These are phyloP conservation scores for Lophius americanus DNA, from an alignment of 2,797 vertebrate species.

Conservation along the genomic window DNA sequence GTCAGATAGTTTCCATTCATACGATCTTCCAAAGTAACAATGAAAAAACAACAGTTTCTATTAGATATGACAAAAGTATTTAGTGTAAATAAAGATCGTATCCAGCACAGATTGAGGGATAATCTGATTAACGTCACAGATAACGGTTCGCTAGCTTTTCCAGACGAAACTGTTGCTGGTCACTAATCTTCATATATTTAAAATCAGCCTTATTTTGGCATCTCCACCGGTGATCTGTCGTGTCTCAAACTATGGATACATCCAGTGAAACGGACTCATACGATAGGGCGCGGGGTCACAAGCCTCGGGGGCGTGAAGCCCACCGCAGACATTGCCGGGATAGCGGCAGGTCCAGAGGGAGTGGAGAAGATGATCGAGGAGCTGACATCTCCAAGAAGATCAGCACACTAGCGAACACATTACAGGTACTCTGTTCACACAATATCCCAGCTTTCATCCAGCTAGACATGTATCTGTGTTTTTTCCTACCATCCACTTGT, in stretches of 20 bases:
- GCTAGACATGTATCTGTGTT: background rate
- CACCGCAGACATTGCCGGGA: conserved; percentile 57
- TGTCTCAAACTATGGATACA: conserved; percentile 83
- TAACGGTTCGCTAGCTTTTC: conserved; percentile 24
- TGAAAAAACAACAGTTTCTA: background rate
- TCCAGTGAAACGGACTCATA: conserved; percentile 89
- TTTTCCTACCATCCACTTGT: no score
- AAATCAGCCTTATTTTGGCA: conserved; percentile 2
- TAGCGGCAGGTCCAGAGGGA: conserved; percentile 33
- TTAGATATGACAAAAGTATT: conserved; percentile 5
- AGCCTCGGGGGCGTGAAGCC: conserved; percentile 73
- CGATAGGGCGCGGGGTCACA: conserved; percentile 57
- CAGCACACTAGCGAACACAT: conserved; percentile 88
- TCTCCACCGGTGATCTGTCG: background rate
- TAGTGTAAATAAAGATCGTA: conserved; percentile 3
- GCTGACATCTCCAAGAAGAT: conserved; percentile 89
- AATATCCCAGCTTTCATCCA: background rate
- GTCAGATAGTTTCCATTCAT: conserved; percentile 4
- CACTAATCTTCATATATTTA: conserved; percentile 14
- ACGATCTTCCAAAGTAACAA: conserved; percentile 3
- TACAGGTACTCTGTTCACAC: conserved; percentile 83
- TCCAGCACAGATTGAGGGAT: conserved; percentile 10
- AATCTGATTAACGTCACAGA: conserved; percentile 47
- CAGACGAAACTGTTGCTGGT: conserved; percentile 1
- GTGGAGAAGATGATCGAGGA: conserved; percentile 36